These are phyloP conservation scores for Hemicordylus capensis DNA, from an alignment of 2,113 vertebrate genomes.

Conservation along the genomic window DNA sequence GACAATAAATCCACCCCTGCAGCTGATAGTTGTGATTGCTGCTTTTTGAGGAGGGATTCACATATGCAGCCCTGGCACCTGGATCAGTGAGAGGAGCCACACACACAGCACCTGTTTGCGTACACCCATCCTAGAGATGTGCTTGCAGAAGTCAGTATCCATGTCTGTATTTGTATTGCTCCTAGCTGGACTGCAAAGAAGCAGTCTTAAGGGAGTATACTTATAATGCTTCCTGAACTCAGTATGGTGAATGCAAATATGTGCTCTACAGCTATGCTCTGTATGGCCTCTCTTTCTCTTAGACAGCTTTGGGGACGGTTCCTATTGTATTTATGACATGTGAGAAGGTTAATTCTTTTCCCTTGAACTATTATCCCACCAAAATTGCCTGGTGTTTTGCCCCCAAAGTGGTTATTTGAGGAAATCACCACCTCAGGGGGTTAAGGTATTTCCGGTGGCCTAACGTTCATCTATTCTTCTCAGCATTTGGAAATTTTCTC, in stretches of 20 bases:
- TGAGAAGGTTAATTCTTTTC: too few relatives aligned
- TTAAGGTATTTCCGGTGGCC: not conserved
- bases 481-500: not conserved
- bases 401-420: too few relatives aligned
- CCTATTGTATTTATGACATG: too few relatives aligned
- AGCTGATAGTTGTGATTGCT: not conserved
- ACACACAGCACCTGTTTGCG: not conserved
- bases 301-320: too few relatives aligned
- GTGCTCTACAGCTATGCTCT: too few relatives aligned
- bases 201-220: not conserved
- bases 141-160: not conserved
- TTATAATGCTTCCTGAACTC: not conserved
- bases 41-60: not conserved
- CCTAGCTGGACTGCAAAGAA: not conserved
- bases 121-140: not conserved
- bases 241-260: too few relatives aligned
- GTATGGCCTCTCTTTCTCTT: too few relatives aligned
- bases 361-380: too few relatives aligned
- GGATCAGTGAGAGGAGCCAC: not conserved
- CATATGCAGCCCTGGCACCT: not conserved
- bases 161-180: not conserved
- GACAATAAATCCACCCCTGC: not conserved
- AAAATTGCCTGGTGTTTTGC: too few relatives aligned
- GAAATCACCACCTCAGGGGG: too few relatives aligned
- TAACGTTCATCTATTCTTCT: not conserved